Evolutionary conservation across 1,140 invertebrate genomes (phyloP).

Genomic region (Drosophila truncata): DNA sequence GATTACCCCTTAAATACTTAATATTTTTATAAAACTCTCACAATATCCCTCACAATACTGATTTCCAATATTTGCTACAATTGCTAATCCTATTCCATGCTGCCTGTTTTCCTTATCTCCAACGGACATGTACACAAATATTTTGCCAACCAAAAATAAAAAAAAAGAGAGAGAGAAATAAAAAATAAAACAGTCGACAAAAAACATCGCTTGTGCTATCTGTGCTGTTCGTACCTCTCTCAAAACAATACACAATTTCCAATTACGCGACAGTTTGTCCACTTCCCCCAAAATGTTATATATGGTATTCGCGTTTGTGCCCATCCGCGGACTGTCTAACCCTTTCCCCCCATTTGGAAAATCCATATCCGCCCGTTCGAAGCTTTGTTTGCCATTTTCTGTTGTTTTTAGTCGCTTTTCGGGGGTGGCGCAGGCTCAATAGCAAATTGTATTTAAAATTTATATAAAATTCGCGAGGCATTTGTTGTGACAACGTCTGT

Average conservation of each 20-base stretch:
- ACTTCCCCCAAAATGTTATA: slow-evolving; percentile 18
- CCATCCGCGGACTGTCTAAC: slow-evolving; percentile 35
- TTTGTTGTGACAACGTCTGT: slow-evolving; percentile 79
- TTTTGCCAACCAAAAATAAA: background rate
- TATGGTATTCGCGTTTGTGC: no score
- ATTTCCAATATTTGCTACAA: slow-evolving; percentile 20
- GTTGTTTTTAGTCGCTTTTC: slow-evolving; percentile 40
- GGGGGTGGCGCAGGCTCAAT: slow-evolving; percentile 60
- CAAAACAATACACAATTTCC: slow-evolving; percentile 75
- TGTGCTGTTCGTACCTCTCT: slow-evolving; percentile 34
- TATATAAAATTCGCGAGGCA: slow-evolving; percentile 77
- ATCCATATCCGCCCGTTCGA: slow-evolving; percentile 22
- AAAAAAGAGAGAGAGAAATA: background rate
- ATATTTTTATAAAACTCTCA: background rate
- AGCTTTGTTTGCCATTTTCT: slow-evolving; percentile 22
- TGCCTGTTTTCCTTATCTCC: background rate
- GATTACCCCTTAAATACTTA: background rate
- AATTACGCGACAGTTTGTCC: slow-evolving; percentile 75
- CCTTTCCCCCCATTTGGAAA: background rate
- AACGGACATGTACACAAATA: slow-evolving; percentile 11
- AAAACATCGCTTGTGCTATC: slow-evolving; percentile 3
- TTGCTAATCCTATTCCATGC: slow-evolving; percentile 8
- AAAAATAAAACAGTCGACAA: slow-evolving; percentile 1
- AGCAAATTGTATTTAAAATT: slow-evolving; percentile 83
- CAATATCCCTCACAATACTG: background rate